These are phyloP conservation scores for Strigops habroptila DNA, from an alignment of 2,113 vertebrate genomes.

Conservation along the genomic window DNA sequence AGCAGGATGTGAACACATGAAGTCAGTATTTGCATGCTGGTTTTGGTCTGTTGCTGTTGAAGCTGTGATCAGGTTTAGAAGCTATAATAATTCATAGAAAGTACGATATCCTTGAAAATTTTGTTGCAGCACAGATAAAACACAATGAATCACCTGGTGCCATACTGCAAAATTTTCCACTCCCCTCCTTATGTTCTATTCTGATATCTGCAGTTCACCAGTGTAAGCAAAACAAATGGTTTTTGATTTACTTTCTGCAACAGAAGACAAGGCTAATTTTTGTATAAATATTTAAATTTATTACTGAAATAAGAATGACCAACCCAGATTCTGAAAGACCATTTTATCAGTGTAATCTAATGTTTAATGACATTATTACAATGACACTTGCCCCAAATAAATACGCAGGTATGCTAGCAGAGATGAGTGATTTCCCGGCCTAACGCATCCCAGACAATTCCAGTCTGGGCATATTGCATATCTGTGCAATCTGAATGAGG, in stretches of 20 bases:
- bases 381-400: background rate
- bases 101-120: background rate
- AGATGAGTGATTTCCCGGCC: background rate
- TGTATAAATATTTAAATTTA: conserved; percentile 10
- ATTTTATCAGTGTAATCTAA: background rate
- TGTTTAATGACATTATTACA: background rate
- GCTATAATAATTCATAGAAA: background rate
- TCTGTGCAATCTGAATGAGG: background rate
- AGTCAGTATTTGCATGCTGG: background rate
- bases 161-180: conserved; percentile 5
- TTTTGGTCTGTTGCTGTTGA: conserved; percentile 3
- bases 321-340: conserved; percentile 33
- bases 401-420: background rate
- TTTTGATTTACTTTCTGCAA: conserved; percentile 44
- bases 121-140: conserved; percentile 27
- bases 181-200: background rate
- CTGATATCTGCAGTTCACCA: background rate
- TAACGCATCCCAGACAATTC: conserved; percentile 22
- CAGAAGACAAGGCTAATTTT: conserved; percentile 30
- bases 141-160: conserved; percentile 30
- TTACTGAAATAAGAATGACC: conserved; percentile 20
- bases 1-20: background rate
- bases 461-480: background rate
- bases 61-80: background rate
- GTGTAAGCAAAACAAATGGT: conserved; percentile 13